These are phyloP conservation scores for Gallinago undulata DNA, from an alignment of 2,113 vertebrate species.

Conservation along the genomic window DNA sequence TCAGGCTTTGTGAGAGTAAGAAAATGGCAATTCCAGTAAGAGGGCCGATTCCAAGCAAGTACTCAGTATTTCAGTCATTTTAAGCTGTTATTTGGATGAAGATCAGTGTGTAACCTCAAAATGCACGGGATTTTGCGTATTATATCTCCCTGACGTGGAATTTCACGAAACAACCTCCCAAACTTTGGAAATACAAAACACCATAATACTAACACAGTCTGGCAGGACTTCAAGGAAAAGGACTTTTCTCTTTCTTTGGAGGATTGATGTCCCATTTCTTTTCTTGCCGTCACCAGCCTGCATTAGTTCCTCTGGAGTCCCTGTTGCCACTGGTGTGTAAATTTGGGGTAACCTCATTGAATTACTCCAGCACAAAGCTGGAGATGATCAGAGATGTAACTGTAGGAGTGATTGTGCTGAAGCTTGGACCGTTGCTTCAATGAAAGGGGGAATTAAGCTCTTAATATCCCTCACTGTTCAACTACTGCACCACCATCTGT, in stretches of 20 bases:
- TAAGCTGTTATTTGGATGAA: not conserved
- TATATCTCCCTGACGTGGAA: not conserved
- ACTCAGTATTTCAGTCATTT: not conserved
- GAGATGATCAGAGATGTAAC: not conserved
- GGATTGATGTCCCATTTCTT: not conserved
- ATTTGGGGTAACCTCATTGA: not conserved
- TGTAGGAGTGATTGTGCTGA: not conserved
- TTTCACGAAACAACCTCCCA: not conserved
- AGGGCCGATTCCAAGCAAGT: not conserved
- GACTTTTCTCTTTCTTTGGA: not conserved
- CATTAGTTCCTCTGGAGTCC: not conserved
- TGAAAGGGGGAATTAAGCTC: not conserved
- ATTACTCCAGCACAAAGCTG: not conserved
- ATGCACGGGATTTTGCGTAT: fast-evolving
- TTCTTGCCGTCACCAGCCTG: not conserved
- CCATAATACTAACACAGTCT: not conserved
- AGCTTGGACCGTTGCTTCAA: not conserved
- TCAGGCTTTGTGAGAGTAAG: not conserved
- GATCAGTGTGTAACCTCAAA: not conserved
- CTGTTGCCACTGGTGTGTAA: not conserved
- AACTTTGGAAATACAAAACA: not conserved
- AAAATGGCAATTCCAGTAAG: not conserved
- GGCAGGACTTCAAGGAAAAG: not conserved
- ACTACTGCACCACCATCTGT: not conserved
- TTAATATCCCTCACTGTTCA: not conserved